A percentile compares a stretch with the other conserved stretches of the same genome.
Evolutionary conservation across 2,797 vertebrate species (phyloP).

Genomic region (Momotus momota): DNA sequence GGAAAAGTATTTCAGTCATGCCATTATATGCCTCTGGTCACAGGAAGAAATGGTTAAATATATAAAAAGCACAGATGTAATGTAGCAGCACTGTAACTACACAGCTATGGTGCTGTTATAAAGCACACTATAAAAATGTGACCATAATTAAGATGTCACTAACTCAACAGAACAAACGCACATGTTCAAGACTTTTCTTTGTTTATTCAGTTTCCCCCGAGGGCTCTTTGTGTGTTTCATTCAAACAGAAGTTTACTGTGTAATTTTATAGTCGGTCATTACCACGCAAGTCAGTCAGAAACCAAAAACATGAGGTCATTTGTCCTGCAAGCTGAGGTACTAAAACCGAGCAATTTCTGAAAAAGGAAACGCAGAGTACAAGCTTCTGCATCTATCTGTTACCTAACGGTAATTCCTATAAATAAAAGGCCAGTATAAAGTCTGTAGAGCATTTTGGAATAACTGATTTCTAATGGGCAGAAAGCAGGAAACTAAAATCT

Average conservation of each 20-base stretch:
- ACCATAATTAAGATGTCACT: slow-evolving; percentile 22
- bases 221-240: neutral
- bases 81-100: neutral
- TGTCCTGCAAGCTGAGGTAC: neutral
- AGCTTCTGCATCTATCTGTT: neutral
- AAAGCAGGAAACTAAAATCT: neutral
- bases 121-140: neutral
- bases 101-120: neutral
- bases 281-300: neutral
- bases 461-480: neutral
- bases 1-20: neutral
- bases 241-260: neutral
- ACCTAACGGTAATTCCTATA: neutral
- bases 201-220: neutral
- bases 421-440: neutral
- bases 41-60: neutral
- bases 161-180: neutral
- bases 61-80: neutral
- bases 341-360: neutral
- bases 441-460: neutral
- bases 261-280: slow-evolving; percentile 6
- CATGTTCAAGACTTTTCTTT: neutral
- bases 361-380: neutral
- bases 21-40: neutral
- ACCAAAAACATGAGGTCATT: neutral